Conservation (phyloP, 2,888 invertebrate species). For the Pterobdella sp. region DNA sequence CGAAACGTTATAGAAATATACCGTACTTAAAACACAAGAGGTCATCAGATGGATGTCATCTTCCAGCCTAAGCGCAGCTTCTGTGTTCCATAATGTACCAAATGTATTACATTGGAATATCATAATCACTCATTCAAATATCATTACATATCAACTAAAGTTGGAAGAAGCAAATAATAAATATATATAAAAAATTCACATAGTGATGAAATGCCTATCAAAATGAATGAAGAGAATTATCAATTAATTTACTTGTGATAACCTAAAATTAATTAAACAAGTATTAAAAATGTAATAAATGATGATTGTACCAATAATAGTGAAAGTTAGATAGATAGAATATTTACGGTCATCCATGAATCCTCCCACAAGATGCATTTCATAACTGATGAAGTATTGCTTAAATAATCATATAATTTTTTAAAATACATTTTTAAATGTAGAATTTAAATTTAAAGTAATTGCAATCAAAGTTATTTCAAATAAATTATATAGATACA, state of each 20-base stretch:
- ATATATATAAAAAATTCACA: neutral
- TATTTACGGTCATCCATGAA: slow-evolving; percentile 77
- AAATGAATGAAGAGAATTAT: neutral
- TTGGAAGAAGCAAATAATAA: neutral
- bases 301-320: slow-evolving; percentile 70
- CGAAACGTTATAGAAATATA: no score
- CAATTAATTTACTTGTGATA: neutral
- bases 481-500: no score
- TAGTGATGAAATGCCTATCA: neutral
- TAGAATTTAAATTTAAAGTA: neutral
- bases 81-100: neutral
- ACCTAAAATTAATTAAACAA: neutral
- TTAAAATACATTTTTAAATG: neutral
- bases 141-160: no score
- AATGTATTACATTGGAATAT: no score
- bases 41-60: neutral
- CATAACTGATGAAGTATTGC: no score
- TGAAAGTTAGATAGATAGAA: slow-evolving; percentile 79
- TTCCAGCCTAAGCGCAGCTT: neutral
- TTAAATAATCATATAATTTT: no score
- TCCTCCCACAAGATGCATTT: slow-evolving; percentile 82
- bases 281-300: neutral
- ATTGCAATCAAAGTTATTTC: no score
- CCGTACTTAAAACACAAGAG: slow-evolving; percentile 17
- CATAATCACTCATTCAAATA: no score